These are phyloP conservation scores for Sinocyclocheilus rhinocerous DNA, from an alignment of 2,113 vertebrate species.

Conservation along the genomic window DNA sequence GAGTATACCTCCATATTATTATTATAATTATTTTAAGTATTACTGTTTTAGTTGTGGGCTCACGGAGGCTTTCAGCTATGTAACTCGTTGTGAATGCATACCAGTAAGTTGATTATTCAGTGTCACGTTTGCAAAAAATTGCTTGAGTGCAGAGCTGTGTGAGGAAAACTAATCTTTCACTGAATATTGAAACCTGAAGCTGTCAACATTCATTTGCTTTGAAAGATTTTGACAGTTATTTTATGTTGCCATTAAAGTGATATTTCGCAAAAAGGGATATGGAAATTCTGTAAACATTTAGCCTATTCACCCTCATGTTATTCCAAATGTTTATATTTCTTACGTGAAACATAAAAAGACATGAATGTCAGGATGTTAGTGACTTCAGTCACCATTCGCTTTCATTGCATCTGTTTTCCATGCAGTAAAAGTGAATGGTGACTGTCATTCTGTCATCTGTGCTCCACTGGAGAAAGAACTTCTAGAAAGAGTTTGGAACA, in stretches of 20 bases:
- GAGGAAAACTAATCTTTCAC: not conserved
- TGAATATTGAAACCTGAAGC: not conserved
- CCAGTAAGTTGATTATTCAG: not conserved
- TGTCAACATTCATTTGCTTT: not conserved
- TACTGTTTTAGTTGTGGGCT: not conserved
- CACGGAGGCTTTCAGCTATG: not conserved
- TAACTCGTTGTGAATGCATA: not conserved
- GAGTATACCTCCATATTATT: slow-evolving; percentile 27
- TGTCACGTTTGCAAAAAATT: not conserved
- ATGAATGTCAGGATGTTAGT: not conserved
- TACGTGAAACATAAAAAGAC: not conserved
- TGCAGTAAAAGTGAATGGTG: not conserved
- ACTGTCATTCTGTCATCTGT: not conserved
- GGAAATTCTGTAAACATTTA: not conserved
- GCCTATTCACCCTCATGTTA: not conserved
- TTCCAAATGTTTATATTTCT: not conserved
- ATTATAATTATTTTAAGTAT: no score
- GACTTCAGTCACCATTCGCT: slow-evolving; percentile 4
- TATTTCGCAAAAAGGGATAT: not conserved
- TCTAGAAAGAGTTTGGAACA: not conserved
- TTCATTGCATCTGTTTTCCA: not conserved
- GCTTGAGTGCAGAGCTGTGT: not conserved
- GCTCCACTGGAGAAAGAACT: not conserved
- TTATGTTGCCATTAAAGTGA: not conserved
- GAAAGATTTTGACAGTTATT: not conserved